Conservation (phyloP, 2,888 invertebrate genomes). For the Caenorhabditis angaria region DNA sequence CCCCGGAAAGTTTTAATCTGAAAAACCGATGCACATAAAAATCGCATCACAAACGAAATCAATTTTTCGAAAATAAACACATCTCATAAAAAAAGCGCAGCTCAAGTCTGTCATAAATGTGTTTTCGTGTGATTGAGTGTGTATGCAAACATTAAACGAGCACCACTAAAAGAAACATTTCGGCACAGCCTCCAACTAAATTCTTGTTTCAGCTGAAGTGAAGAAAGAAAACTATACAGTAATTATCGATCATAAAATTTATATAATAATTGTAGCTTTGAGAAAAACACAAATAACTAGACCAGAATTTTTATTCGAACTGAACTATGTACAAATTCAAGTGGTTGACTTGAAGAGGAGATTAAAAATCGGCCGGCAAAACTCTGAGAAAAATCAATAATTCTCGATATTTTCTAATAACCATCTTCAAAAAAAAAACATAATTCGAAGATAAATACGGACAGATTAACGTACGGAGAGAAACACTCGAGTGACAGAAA, state of each 20-base stretch:
- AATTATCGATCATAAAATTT: neutral
- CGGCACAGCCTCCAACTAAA: too few relatives aligned
- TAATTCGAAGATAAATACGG: neutral
- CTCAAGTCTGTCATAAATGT: constrained; percentile 18
- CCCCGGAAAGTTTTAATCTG: too few relatives aligned
- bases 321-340: too few relatives aligned
- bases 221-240: neutral
- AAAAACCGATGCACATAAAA: too few relatives aligned
- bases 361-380: too few relatives aligned
- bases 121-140: constrained; percentile 3
- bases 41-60: too few relatives aligned
- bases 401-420: neutral
- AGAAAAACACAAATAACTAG: too few relatives aligned
- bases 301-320: too few relatives aligned
- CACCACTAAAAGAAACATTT: neutral
- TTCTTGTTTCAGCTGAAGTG: too few relatives aligned
- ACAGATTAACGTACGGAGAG: neutral
- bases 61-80: neutral
- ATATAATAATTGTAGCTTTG: too few relatives aligned
- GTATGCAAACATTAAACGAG: neutral
- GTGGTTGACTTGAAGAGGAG: too few relatives aligned
- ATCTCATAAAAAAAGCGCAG: constrained; percentile 16
- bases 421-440: neutral
- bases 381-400: neutral
- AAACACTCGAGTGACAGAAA: constrained; percentile 29